phyloP scores from a whole-genome alignment of 2,888 invertebrate species.

The Panorpa germanica region DNA sequence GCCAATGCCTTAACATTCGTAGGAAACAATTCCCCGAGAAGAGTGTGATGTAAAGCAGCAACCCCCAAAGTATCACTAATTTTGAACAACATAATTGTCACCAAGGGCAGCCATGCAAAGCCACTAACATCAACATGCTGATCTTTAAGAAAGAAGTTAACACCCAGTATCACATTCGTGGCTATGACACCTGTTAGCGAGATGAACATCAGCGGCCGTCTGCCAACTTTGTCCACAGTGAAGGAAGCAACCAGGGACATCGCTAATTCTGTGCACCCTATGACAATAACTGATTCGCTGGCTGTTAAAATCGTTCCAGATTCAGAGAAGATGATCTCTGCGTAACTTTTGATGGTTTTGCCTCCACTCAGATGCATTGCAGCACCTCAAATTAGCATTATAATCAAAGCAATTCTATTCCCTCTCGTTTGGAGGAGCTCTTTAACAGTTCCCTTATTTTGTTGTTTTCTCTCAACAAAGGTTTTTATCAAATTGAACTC shows the following conservation, averaged over 20 bases:
- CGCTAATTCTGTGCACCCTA: slow-evolving; percentile 30
- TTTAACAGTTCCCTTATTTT: slow-evolving; percentile 27
- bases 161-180: slow-evolving; percentile 30
- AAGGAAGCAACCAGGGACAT: slow-evolving; percentile 36
- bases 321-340: slow-evolving; percentile 37
- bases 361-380: slow-evolving; percentile 40
- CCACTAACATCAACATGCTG: slow-evolving; percentile 25
- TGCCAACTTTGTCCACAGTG: slow-evolving; percentile 38
- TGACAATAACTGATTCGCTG: slow-evolving; percentile 29
- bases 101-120: slow-evolving; percentile 33
- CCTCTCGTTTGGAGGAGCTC: slow-evolving; percentile 28
- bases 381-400: slow-evolving; percentile 37
- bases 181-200: slow-evolving; percentile 35
- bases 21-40: too few relatives aligned
- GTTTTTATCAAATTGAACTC: slow-evolving; percentile 33
- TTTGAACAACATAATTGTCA: slow-evolving; percentile 37
- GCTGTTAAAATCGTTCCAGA: slow-evolving; percentile 23
- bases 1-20: too few relatives aligned
- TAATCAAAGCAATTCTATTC: slow-evolving; percentile 34
- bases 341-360: slow-evolving; percentile 34
- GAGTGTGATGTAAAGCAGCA: slow-evolving; percentile 28
- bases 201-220: slow-evolving; percentile 35
- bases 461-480: slow-evolving; percentile 31
- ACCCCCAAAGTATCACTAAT: slow-evolving; percentile 39
- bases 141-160: slow-evolving; percentile 33